These are phyloP conservation scores for Gallinago stenura DNA, from an alignment of 2,797 vertebrate genomes.

Conservation along the genomic window DNA sequence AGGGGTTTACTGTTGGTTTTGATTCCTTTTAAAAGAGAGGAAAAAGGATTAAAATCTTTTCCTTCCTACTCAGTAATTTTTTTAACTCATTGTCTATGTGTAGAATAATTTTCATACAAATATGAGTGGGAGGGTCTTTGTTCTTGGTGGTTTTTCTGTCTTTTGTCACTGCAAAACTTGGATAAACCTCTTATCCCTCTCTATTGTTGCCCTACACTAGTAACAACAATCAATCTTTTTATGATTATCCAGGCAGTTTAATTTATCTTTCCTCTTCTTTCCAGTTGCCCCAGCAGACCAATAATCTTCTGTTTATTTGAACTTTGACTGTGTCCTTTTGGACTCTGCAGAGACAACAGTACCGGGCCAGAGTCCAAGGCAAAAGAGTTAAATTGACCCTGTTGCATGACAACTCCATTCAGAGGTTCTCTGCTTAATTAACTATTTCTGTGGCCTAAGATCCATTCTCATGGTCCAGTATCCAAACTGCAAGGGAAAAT, in stretches of 20 bases:
- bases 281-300: constrained; percentile 4
- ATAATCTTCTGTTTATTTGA: constrained; percentile 55
- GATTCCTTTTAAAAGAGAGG: neutral
- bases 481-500: neutral
- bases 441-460: constrained; percentile 9
- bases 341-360: neutral
- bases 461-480: neutral
- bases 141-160: neutral
- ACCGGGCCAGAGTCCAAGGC: constrained; percentile 38
- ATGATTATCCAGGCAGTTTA: constrained; percentile 9
- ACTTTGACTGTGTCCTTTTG: constrained; percentile 32
- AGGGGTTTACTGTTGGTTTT: neutral
- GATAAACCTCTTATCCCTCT: neutral
- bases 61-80: neutral
- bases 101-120: neutral
- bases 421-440: neutral
- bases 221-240: constrained; percentile 15
- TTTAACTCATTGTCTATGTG: neutral
- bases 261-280: constrained; percentile 33
- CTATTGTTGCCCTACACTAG: neutral
- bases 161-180: neutral
- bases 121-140: neutral
- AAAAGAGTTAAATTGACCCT: constrained; percentile 31
- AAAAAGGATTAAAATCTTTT: neutral
- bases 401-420: neutral